Conservation (phyloP, 2,113 vertebrate genomes). For the Dicaeum eximium region DNA sequence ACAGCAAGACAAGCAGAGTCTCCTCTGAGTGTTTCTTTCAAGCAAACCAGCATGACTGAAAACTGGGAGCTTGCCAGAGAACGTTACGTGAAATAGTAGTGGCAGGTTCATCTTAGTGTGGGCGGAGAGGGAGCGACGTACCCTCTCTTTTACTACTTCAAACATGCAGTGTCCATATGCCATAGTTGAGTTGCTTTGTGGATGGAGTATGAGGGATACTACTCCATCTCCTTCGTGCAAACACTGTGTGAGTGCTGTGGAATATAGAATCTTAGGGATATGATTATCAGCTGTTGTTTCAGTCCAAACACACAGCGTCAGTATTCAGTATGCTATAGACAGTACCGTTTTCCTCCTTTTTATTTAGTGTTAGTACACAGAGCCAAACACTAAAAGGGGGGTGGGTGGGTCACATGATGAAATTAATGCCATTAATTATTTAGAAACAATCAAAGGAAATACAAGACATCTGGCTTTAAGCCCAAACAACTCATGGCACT, state of each 20-base stretch:
- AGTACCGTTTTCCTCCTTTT: not conserved
- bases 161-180: slow-evolving; percentile 50
- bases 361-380: slow-evolving; percentile 23
- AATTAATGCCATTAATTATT: slow-evolving; percentile 70
- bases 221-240: not conserved
- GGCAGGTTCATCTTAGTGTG: slow-evolving; percentile 57
- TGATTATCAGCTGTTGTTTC: slow-evolving; percentile 22
- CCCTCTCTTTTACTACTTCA: slow-evolving; percentile 44
- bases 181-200: slow-evolving; percentile 14
- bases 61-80: slow-evolving; percentile 65
- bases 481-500: slow-evolving; percentile 55
- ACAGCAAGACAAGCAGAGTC: slow-evolving; percentile 39
- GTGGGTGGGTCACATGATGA: slow-evolving; percentile 35
- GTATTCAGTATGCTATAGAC: slow-evolving; percentile 18
- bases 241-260: not conserved
- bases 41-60: slow-evolving; percentile 62
- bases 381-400: slow-evolving; percentile 47
- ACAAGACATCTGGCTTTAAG: slow-evolving; percentile 59
- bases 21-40: slow-evolving; percentile 58
- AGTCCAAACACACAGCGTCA: slow-evolving; percentile 11
- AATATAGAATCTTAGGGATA: not conserved
- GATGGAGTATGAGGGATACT: slow-evolving; percentile 10
- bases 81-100: slow-evolving; percentile 48
- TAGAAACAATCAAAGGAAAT: slow-evolving; percentile 68
- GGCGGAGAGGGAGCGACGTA: slow-evolving; percentile 43